Base-by-base conservation (phyloP, 92 coral and sea anemone species). In the Umimayanthus chanpuru region DNA sequence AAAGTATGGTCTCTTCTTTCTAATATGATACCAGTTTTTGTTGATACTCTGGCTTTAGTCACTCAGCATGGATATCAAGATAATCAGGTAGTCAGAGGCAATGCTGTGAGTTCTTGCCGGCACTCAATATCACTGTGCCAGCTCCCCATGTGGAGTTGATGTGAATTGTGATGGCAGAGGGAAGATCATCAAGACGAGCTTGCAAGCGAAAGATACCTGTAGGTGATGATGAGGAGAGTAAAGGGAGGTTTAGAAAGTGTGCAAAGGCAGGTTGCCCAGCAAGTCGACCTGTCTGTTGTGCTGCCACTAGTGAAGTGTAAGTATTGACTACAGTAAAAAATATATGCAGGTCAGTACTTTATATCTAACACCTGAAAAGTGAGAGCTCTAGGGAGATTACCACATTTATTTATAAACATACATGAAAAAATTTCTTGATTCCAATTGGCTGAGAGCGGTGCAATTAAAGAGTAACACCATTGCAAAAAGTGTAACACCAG, bases 191-290 rank as follows among this genome's bases (percentile, higher is more conserved):
- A 12, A 50, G 43, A 73, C 86, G 78, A 11, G 43, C 66, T 9
- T 67, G 77, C 25, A 82, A 82, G 43, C 70, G 86, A 70, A 82
- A 82, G 65, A 15, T 68, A 43, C 36, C 20, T 23, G 16, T 1
- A 12, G 14, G 25, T 70, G 23, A 40, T 44, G 86, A 70, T 11
- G 14, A 38, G 38, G 86, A 82, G 29, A 67, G 14, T 43, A 82
- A 82, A 16, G 64, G 90, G 43, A 88, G 91, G 18, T 94, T 85
- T 55, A 81, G 99, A 68, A 92, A 92, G 61, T 97, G 99, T 78
- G 99, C 89, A 76, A 95, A 90, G 64, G 91, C 95, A 39, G 98
- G 99, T 1, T 97, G 99, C 67, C 99, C 99, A 7, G 96, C 97
- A 6, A 89, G 89, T 30, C 92, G 89, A 72, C 99, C 99, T 21